Evolutionary conservation across 2,797 vertebrate species (phyloP).

Genomic region (Arnoldichthys spilopterus): DNA sequence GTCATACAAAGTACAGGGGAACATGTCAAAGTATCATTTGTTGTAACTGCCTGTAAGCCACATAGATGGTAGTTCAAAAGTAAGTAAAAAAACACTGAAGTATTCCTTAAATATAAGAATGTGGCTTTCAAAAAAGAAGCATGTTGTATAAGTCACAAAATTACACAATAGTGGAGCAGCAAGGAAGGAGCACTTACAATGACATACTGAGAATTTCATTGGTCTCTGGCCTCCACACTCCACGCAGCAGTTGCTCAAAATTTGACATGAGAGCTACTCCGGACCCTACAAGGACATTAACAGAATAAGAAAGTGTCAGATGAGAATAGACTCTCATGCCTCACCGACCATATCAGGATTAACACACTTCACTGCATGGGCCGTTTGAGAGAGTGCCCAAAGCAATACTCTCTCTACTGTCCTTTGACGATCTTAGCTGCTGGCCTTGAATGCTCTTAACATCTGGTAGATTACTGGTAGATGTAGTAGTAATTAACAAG

Average conservation of each 20-base stretch:
- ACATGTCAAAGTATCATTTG: not conserved
- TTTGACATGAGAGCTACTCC: conserved; percentile 94
- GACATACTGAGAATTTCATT: conserved; percentile 97
- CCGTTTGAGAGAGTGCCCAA: not conserved
- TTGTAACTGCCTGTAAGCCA: not conserved
- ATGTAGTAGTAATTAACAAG: not conserved
- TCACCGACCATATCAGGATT: conserved; percentile 47
- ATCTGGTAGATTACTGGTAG: not conserved
- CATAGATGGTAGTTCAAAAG: not conserved
- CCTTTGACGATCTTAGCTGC: not conserved
- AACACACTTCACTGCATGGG: not conserved
- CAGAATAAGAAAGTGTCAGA: conserved; percentile 60
- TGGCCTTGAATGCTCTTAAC: not conserved
- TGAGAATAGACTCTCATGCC: conserved; percentile 41
- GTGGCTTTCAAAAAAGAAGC: no score
- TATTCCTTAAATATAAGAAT: not conserved
- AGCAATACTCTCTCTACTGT: not conserved
- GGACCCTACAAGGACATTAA: conserved; percentile 82
- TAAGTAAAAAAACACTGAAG: not conserved
- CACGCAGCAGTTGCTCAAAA: conserved; percentile 94
- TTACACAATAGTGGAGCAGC: no score
- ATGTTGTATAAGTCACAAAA: not conserved
- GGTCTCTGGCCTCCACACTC: conserved; percentile 94
- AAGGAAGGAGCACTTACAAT: conserved; percentile 86
- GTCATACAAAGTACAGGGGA: not conserved